Evolutionary conservation across 1,140 invertebrate species (phyloP), one percentile per base, ranked within the genome.

Genomic region (Calliopsis andreniformis): DNA sequence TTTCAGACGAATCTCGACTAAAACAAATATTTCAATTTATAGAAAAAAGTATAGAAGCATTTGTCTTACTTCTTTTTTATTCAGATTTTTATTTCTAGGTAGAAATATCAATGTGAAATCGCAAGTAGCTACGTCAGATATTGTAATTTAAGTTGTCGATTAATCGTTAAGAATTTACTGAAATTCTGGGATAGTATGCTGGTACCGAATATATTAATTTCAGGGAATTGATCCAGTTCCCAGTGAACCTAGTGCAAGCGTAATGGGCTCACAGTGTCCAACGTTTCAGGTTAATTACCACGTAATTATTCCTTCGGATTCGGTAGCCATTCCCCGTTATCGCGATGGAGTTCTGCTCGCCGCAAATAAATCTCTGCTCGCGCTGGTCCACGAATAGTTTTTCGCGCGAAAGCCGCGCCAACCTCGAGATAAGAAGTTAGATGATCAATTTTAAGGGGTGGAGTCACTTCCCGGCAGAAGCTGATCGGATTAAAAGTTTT

Each of bases 401-500:
- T 76, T 64, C 42, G 25, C n/a, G 42, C 32, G 53, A 58, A 58
- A 20, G 28, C 35, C 23, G 45, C 30, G 35, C 18, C 51, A 51
- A n/a, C 39, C 51, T 53, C 71, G 32, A 49, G 79, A 81, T 80
- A 81, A 76, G 58, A 81, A 81, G 78, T 80, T 81, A 49, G 35
- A 35, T 75, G 79, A 81, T 81, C 68, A 81, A 80, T 80, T 76
- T 62, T 20, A 35, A 61, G 56, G 49, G 77, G 76, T 56, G 56
- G 43, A 63, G 79, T 69, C 64, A 75, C 67, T 76, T 64, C 58
- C 64, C 70, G 51, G 45, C 45, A 32, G 55, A 59, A 14, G 70
- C 47, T 76, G 75, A 80, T 81, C 78, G 66, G 78, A 80, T 81
- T 76, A 76, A 81, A 76, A 80, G 79, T 80, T 79, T 61, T 32